Evolutionary conservation across 2,797 vertebrate genomes (phyloP), one percentile per base, ranked within the genome.

Genomic region (Mus spretus): DNA sequence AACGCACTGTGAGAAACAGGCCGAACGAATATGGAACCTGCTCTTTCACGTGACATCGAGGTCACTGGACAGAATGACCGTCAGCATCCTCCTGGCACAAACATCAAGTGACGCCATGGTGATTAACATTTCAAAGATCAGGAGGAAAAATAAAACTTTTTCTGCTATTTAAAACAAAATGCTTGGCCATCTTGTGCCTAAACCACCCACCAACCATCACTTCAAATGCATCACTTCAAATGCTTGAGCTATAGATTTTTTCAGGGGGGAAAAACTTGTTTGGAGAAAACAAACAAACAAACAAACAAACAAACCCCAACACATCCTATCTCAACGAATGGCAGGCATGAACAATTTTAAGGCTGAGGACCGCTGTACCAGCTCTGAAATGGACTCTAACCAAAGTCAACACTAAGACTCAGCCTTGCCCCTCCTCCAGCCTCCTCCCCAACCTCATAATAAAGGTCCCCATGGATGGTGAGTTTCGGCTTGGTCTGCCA

Each of bases 401-500:
- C 59, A 61, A 44, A 83, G 75, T 70, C 61, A 55, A 83, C 53
- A 26, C 24, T 1, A 83, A 50, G 44, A 44, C 91, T 89, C 50
- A 34, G 28, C 31, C 65, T 57, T 17, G 47, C 34, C 67, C 67
- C 14, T 17, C n/a, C 15, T 19, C 70, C 12, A 3, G 53, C 2
- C 47, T 24, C 22, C 8, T n/a, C 17, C 37, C 70, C 87, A 0
- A 96, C 95, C 99, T 99, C 99, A 0, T 99, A 99, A 96, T 99
- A 99, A 50, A 99, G 98, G 97, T 99, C 99, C 74, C 99, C 99
- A 0, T 99, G 99, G 97, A 99, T 99, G 3, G 99, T 99, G 95
- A 99, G 99, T 80, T 99, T 99, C 3, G 99, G 99, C 88, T 99
- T 99, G 94, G 99, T 99, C 98, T 99, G 99, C 99, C 99, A 99